Base-by-base conservation (phyloP, 2,888 invertebrate species). In the Hedya salicella region DNA sequence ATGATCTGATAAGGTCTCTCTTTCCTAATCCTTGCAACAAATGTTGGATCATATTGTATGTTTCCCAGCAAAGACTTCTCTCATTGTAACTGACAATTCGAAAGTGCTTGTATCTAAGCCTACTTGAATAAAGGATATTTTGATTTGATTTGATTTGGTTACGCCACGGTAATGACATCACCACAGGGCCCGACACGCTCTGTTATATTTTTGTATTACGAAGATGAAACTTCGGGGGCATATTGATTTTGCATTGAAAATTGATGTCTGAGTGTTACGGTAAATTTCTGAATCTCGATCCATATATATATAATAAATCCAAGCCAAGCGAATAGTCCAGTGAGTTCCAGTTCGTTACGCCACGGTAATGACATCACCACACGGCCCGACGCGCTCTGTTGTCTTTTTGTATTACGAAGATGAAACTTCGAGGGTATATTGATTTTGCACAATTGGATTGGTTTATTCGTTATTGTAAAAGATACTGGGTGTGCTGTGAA, bases 191-290 rank as follows among this genome's bases (percentile, higher is more conserved):
- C 42, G 44, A 9, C 36, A 9, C 36, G 36, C 36, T 5, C 36
- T 36, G 36, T 36, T 36, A 9, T 36, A 6, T 36, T 36, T 36
- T 36, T 36, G 42, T 42, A 13, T 56, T 30, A 44, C 16, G 42
- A 13, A 44, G 42, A 56, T 44, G 56, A 56, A 42, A 42, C 56
- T 56, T 42, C 42, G 16, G n/a, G 16, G 25, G 56, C 25, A 56
- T 56, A 56, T 56, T 56, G 56, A 56, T 44, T 56, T 56, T 16
- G 42, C 16, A 13, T n/a, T n/a, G n/a, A n/a, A n/a, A n/a, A n/a
- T n/a, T n/a, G n/a, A n/a, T n/a, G n/a, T n/a, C n/a, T n/a, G n/a
- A n/a, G n/a, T n/a, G n/a, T n/a, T n/a, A n/a, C n/a, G n/a, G n/a
- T n/a, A n/a, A n/a, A n/a, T n/a, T n/a, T n/a, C n/a, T n/a, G n/a